A percentile compares a stretch with the other conserved stretches of the same genome.
Evolutionary conservation across 2,888 invertebrate genomes (phyloP).

Genomic region (Drosophila lacicola): DNA sequence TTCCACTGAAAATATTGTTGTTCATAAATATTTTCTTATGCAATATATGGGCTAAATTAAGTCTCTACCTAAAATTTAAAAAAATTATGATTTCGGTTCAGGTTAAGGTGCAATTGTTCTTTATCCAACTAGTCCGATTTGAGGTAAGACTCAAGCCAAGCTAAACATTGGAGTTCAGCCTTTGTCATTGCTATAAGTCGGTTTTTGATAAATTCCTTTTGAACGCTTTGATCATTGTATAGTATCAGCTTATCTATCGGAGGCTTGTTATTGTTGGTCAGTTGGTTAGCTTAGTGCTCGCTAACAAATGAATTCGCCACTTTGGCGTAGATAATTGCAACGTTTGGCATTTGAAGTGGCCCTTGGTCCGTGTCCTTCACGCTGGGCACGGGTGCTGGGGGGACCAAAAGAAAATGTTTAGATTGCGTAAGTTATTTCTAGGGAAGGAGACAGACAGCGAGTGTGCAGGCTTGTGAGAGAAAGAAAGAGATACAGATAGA

Average conservation of each 20-base stretch:
- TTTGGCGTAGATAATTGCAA: constrained; percentile 3
- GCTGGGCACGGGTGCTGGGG: constrained; percentile 1
- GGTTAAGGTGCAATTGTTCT: too few relatives aligned
- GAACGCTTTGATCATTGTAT: not conserved
- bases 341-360: constrained; percentile 12
- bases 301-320: constrained; percentile 3
- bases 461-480: not conserved
- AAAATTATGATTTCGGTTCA: too few relatives aligned
- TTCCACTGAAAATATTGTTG: too few relatives aligned
- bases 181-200: too few relatives aligned
- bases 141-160: too few relatives aligned
- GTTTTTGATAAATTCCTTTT: too few relatives aligned
- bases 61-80: too few relatives aligned
- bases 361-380: constrained; percentile 31
- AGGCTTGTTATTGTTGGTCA: not conserved
- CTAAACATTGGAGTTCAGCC: too few relatives aligned
- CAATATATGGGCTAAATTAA: too few relatives aligned
- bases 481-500: not conserved
- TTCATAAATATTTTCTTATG: too few relatives aligned
- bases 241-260: not conserved
- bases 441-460: not conserved
- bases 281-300: not conserved
- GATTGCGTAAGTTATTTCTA: constrained; percentile 1
- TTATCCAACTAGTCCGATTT: too few relatives aligned
- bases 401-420: not conserved